Evolutionary conservation across 2,113 vertebrate genomes (phyloP).

Genomic region (Brachyhypopomus occidentalis): DNA sequence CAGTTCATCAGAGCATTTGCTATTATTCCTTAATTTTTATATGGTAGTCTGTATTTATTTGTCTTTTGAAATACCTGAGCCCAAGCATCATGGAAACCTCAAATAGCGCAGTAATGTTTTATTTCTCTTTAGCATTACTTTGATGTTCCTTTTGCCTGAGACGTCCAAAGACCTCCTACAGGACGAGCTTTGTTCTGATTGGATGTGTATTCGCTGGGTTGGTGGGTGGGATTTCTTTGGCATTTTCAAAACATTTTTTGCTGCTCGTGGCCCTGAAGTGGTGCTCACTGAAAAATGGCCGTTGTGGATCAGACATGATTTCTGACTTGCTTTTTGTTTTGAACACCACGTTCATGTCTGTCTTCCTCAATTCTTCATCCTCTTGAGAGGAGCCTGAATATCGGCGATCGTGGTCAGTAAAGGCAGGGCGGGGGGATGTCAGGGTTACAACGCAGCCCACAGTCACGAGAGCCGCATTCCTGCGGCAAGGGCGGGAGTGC

Average conservation of each 20-base stretch:
- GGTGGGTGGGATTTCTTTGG: not conserved
- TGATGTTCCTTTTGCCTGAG: not conserved
- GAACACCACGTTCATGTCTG: not conserved
- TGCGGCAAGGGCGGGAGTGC: slow-evolving; percentile 37
- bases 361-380: not conserved
- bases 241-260: not conserved
- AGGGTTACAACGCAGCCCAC: slow-evolving; percentile 29
- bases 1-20: too few relatives aligned
- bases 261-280: not conserved
- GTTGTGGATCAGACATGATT: not conserved
- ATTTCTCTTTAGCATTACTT: slow-evolving; percentile 45
- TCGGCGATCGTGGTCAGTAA: not conserved
- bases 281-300: not conserved
- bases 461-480: slow-evolving; percentile 53
- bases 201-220: not conserved
- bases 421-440: not conserved
- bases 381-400: not conserved
- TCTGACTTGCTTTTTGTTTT: not conserved
- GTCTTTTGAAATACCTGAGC: slow-evolving; percentile 51
- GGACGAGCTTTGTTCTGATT: slow-evolving; percentile 49
- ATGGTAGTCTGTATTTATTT: slow-evolving; percentile 34
- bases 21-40: too few relatives aligned
- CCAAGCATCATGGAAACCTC: slow-evolving; percentile 55
- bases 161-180: slow-evolving; percentile 42
- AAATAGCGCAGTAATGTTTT: slow-evolving; percentile 42